Conservation (phyloP, 2,113 vertebrate species). For the Gadus macrocephalus region DNA sequence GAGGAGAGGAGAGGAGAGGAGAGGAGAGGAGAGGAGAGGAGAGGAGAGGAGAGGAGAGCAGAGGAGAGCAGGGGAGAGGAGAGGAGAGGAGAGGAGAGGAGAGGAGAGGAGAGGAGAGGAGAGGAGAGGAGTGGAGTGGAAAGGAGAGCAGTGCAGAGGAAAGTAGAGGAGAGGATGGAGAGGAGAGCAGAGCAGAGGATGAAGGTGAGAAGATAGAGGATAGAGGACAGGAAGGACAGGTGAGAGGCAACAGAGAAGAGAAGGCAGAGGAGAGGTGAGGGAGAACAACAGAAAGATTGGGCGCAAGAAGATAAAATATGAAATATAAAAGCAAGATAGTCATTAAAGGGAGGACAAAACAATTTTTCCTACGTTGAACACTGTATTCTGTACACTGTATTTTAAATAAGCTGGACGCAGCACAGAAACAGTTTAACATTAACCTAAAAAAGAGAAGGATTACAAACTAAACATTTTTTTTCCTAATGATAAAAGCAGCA, state of each 20-base stretch:
- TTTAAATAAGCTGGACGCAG: no score
- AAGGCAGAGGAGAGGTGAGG: background rate
- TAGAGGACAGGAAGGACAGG: conserved; percentile 23
- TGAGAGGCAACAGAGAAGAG: background rate
- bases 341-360: no score
- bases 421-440: no score
- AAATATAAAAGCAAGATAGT: background rate
- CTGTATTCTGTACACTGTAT: no score
- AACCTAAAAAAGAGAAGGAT: background rate
- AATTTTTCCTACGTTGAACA: no score
- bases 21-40: no score
- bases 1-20: conserved; percentile 31
- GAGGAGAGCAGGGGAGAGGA: no score
- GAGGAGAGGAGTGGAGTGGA: no score
- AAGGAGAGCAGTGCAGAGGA: no score
- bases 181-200: conserved; percentile 23
- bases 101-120: no score
- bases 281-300: background rate
- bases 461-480: background rate
- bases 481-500: background rate
- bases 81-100: no score
- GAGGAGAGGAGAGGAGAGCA: no score
- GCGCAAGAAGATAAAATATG: background rate
- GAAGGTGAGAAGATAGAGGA: conserved; percentile 21
- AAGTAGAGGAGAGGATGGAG: conserved; percentile 4